Conservation (phyloP, 37 sponge, comb jelly and placozoan species). For the Ephydatia muelleri region DNA sequence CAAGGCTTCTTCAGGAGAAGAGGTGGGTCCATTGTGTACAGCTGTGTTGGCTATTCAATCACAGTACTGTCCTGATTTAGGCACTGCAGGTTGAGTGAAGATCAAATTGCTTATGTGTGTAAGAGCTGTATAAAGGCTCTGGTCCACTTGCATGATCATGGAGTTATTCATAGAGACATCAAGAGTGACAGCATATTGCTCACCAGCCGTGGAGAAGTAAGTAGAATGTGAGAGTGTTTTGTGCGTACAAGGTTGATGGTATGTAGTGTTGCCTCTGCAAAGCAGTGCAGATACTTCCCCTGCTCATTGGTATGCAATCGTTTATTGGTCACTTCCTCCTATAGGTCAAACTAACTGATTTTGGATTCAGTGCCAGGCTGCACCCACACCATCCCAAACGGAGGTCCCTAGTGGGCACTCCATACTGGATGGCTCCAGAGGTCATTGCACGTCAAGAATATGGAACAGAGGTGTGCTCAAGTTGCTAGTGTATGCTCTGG, state of each 20-base stretch:
- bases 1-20: constrained; percentile 68
- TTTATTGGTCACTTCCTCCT: background rate
- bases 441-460: constrained; percentile 85
- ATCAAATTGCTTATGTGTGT: constrained; percentile 81
- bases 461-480: constrained; percentile 70
- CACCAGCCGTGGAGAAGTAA: constrained; percentile 69
- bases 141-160: constrained; percentile 81
- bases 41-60: background rate
- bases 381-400: constrained; percentile 54
- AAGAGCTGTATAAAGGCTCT: constrained; percentile 79
- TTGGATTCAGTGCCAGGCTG: constrained; percentile 92
- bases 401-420: constrained; percentile 88
- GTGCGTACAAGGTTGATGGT: background rate
- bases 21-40: constrained; percentile 29
- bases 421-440: constrained; percentile 99
- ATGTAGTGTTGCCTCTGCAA: background rate
- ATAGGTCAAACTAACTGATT: constrained; percentile 92
- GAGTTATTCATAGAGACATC: constrained; percentile 89
- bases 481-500: background rate
- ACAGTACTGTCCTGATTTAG: background rate
- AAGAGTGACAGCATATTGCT: constrained; percentile 94
- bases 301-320: background rate
- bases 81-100: constrained; percentile 64
- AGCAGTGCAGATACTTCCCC: background rate
- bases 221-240: background rate